Evolutionary conservation across 1,140 invertebrate genomes (phyloP).

Genomic region (Leptonema lineaticorne): DNA sequence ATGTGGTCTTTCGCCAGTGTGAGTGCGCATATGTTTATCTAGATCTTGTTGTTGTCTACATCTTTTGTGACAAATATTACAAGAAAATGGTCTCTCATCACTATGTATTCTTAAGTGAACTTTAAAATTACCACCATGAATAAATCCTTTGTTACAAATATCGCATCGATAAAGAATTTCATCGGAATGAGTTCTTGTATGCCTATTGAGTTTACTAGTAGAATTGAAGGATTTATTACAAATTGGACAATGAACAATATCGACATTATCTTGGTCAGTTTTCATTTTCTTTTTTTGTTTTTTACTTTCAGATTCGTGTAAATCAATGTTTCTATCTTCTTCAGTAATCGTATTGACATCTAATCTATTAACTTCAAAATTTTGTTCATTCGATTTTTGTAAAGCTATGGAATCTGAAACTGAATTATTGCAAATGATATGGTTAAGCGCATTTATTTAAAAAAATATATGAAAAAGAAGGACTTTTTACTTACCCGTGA

Average conservation of each 20-base stretch:
- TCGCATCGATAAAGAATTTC: constrained; percentile 72
- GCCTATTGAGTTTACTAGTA: constrained; percentile 59
- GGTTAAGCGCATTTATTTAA: no score
- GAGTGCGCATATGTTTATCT: constrained; percentile 55
- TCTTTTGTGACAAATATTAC: constrained; percentile 56
- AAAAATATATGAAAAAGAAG: no score
- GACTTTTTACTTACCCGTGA: constrained; percentile 23
- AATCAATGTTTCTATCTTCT: constrained; percentile 28
- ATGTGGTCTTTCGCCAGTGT: constrained; percentile 63
- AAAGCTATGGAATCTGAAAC: neutral
- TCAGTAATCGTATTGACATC: constrained; percentile 14
- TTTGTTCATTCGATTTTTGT: neutral
- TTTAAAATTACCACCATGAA: constrained; percentile 63
- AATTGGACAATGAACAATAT: constrained; percentile 50
- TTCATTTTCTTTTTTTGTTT: constrained; percentile 35
- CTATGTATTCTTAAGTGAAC: constrained; percentile 63
- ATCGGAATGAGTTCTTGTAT: constrained; percentile 64
- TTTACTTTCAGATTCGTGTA: neutral
- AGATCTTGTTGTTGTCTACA: constrained; percentile 58
- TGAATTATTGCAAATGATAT: neutral
- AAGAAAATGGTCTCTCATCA: constrained; percentile 69
- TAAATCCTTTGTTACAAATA: constrained; percentile 70
- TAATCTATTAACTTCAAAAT: constrained; percentile 12
- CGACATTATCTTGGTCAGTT: constrained; percentile 33
- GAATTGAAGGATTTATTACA: constrained; percentile 61